Percentiles rank a stretch among this genome's conserved stretches.
phyloP scores from a whole-genome alignment of 2,113 vertebrate genomes.

The Raja brachyura region DNA sequence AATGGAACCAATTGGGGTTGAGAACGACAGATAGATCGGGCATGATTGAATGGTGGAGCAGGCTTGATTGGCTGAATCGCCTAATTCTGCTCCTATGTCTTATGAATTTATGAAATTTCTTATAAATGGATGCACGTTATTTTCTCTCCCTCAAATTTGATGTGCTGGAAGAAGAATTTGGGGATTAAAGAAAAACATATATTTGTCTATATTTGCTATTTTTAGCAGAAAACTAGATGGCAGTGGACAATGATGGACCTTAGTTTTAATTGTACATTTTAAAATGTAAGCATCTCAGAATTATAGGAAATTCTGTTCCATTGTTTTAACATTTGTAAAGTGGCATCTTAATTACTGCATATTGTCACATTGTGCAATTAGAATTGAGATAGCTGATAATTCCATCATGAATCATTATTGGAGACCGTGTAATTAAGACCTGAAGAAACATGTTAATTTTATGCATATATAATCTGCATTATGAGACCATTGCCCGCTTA shows the following conservation, averaged over 20 bases:
- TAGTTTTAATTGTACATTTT: not conserved
- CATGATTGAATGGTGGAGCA: no score
- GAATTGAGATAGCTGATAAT: not conserved
- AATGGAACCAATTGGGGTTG: no score
- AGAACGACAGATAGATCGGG: no score
- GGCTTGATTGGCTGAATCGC: no score
- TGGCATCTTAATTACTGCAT: not conserved
- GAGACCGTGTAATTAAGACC: not conserved
- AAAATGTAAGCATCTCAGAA: not conserved
- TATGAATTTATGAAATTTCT: no score
- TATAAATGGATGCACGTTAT: not conserved
- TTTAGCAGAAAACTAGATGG: not conserved
- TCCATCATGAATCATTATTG: not conserved
- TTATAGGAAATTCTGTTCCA: not conserved
- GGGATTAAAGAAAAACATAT: not conserved
- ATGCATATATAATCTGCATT: not conserved
- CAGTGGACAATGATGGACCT: not conserved
- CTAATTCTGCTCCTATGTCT: no score
- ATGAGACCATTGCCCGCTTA: not conserved
- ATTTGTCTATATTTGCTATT: not conserved
- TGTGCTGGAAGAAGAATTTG: no score
- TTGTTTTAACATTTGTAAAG: not conserved
- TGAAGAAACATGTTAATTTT: not conserved
- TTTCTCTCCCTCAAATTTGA: not conserved
- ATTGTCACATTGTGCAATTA: not conserved